phyloP scores from a whole-genome alignment of 2,888 invertebrate species.

The Metalampra italica region DNA sequence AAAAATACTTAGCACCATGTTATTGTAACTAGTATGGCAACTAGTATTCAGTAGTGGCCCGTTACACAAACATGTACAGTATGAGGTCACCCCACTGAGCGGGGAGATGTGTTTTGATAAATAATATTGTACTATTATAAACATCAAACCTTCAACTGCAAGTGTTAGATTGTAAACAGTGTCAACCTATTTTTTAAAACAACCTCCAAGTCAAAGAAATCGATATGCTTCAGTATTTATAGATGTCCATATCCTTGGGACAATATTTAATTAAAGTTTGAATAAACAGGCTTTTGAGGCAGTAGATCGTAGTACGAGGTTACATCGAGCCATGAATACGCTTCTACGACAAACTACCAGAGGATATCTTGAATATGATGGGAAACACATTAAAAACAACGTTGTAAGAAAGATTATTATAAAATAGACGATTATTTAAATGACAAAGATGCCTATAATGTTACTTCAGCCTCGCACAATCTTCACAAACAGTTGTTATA shows the following conservation, averaged over 20 bases:
- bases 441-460: too few relatives aligned
- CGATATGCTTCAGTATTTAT: not conserved
- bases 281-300: too few relatives aligned
- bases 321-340: too few relatives aligned
- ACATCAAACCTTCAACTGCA: conserved; percentile 25
- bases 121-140: conserved; percentile 48
- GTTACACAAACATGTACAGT: conserved; percentile 48
- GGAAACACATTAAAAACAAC: too few relatives aligned
- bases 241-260: not conserved
- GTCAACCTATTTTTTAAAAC: conserved; percentile 29
- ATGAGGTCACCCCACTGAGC: conserved; percentile 52
- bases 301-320: too few relatives aligned
- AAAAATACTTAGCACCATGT: conserved; percentile 15
- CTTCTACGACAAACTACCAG: too few relatives aligned
- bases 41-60: conserved; percentile 14
- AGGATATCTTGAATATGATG: too few relatives aligned
- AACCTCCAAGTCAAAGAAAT: conserved; percentile 17
- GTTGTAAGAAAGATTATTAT: too few relatives aligned
- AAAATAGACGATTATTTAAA: too few relatives aligned
- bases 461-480: too few relatives aligned
- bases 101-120: conserved; percentile 58
- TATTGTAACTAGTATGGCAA: conserved; percentile 28
- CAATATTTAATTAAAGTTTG: too few relatives aligned
- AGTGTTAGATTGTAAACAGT: conserved; percentile 39
- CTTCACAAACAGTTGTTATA: too few relatives aligned